Evolutionary conservation across 2,797 vertebrate species (phyloP).

Genomic region (Menidia menidia): DNA sequence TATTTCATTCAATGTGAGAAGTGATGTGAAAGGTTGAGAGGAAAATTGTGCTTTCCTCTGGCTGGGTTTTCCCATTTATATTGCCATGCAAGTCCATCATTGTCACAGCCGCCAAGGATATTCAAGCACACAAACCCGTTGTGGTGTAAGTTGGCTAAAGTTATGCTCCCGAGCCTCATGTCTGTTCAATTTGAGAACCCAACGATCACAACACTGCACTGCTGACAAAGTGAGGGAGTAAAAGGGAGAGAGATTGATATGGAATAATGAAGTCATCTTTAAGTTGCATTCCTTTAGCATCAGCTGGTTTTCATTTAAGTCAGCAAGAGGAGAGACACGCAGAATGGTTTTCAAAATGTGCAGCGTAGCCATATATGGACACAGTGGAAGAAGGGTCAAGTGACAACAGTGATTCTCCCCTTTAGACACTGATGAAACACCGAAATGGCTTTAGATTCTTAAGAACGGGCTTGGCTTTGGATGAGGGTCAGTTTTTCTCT

Average conservation of each 20-base stretch:
- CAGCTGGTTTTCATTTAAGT: conserved; percentile 80
- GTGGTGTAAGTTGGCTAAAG: conserved; percentile 28
- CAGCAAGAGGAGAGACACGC: conserved; percentile 39
- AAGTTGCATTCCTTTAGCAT: conserved; percentile 67
- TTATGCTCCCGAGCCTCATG: conserved; percentile 12
- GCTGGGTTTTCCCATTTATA: conserved; percentile 13
- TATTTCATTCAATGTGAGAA: conserved; percentile 12
- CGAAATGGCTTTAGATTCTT: conserved; percentile 15
- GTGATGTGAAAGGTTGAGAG: conserved; percentile 28
- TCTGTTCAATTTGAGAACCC: conserved; percentile 51
- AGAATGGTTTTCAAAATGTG: conserved; percentile 58
- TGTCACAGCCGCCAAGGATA: conserved; percentile 11
- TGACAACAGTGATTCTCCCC: conserved; percentile 49
- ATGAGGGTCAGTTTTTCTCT: not conserved
- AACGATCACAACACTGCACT: conserved; percentile 52
- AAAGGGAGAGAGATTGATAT: conserved; percentile 50
- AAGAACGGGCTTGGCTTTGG: not conserved
- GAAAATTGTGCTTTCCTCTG: conserved; percentile 44
- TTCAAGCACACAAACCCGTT: not conserved
- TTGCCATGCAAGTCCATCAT: conserved; percentile 17
- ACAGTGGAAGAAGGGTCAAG: conserved; percentile 47
- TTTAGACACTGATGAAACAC: conserved; percentile 30
- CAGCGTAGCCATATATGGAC: conserved; percentile 71
- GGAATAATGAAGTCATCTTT: conserved; percentile 75
- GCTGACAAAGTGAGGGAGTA: conserved; percentile 41